These are phyloP conservation scores for Pollenia angustigena DNA, from an alignment of 2,888 invertebrate genomes.

Conservation along the genomic window DNA sequence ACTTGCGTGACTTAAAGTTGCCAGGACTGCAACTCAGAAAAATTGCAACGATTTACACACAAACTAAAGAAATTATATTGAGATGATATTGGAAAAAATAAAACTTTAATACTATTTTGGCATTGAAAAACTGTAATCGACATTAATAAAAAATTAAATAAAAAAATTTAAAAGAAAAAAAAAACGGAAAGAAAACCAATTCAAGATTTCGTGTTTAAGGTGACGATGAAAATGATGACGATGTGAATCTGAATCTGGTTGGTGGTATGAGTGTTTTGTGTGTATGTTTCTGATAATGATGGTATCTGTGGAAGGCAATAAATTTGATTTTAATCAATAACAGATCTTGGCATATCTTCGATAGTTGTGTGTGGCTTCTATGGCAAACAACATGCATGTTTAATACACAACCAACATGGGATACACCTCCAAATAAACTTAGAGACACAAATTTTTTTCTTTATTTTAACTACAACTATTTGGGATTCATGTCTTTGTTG, in stretches of 20 bases:
- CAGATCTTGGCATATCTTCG: constrained; percentile 72
- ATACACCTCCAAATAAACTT: constrained; percentile 8
- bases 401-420: constrained; percentile 22
- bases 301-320: constrained; percentile 71
- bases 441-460: neutral
- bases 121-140: constrained; percentile 34
- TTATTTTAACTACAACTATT: constrained; percentile 38
- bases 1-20: constrained; percentile 60
- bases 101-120: constrained; percentile 9
- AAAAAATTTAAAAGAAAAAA: neutral
- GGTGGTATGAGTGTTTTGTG: constrained; percentile 46
- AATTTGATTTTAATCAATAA: constrained; percentile 74
- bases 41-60: neutral
- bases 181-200: constrained; percentile 9
- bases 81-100: neutral
- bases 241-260: constrained; percentile 36
- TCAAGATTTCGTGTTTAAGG: constrained; percentile 47
- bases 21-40: constrained; percentile 16
- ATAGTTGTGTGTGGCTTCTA: constrained; percentile 70
- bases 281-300: constrained; percentile 64
- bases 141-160: neutral
- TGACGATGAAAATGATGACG: constrained; percentile 43
- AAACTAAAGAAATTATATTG: constrained; percentile 31
- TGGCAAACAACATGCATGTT: constrained; percentile 62
- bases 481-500: constrained; percentile 29